Percentiles rank a stretch among this genome's conserved stretches.
These are phyloP conservation scores for Engraulis encrasicolus DNA, from an alignment of 2,113 vertebrate species.

Conservation along the genomic window DNA sequence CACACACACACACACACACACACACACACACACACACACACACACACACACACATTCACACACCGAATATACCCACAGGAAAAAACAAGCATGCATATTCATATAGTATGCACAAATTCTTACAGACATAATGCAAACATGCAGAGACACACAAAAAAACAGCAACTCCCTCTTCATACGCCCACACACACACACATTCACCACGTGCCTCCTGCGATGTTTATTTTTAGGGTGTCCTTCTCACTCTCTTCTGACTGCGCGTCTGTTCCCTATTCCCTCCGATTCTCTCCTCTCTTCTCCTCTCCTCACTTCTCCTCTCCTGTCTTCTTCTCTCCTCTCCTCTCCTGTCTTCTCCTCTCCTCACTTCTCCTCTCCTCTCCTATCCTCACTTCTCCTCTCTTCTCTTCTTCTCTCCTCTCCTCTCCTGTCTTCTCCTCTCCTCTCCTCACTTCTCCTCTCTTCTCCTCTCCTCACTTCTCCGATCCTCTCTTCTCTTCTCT, in stretches of 20 bases:
- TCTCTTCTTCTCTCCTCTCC: too few species aligned
- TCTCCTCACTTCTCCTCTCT: neutral
- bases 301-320: neutral
- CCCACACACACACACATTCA: neutral
- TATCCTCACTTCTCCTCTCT: constrained; percentile 10
- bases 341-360: neutral
- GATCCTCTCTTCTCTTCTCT: too few species aligned
- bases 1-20: too few species aligned
- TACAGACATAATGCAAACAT: neutral
- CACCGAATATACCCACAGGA: neutral
- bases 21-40: neutral
- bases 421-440: too few species aligned
- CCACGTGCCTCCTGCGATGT: neutral
- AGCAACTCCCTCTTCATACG: too few species aligned
- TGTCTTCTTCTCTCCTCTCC: constrained; percentile 11
- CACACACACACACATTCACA: too few species aligned
- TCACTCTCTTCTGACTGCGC: neutral
- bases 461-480: neutral
- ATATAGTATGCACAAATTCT: neutral
- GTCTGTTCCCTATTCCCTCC: too few species aligned
- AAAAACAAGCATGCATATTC: neutral
- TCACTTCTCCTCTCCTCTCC: neutral
- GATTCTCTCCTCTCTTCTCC: too few species aligned
- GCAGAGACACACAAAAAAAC: neutral
- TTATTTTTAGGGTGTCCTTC: constrained; percentile 7